These are phyloP conservation scores for Brevimyrus niger DNA, from an alignment of 2,113 vertebrate species.

Conservation along the genomic window DNA sequence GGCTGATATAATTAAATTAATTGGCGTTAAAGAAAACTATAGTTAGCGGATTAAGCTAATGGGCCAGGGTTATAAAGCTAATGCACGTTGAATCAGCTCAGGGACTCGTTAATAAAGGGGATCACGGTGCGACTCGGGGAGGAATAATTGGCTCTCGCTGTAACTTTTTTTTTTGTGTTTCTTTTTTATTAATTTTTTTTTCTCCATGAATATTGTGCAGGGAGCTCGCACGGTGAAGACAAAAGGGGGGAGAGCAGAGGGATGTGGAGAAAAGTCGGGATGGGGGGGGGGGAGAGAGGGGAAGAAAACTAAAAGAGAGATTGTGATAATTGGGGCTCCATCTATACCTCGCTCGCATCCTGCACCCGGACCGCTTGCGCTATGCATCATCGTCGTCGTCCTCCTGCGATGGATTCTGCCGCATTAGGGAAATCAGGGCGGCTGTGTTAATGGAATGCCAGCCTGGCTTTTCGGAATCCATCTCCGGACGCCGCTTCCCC, in stretches of 20 bases:
- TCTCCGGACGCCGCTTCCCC: background rate
- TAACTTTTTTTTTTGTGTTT: background rate
- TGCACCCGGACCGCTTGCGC: background rate
- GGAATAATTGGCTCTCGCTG: slow-evolving; percentile 4
- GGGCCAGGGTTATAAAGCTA: slow-evolving; percentile 5
- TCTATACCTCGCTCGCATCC: background rate
- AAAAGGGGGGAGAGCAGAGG: background rate
- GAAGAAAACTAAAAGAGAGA: background rate
- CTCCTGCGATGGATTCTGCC: background rate
- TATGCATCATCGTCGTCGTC: background rate
- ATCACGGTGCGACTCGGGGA: background rate
- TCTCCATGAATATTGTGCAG: background rate
- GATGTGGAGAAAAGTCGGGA: background rate
- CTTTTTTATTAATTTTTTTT: background rate
- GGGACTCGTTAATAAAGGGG: background rate
- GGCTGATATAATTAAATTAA: slow-evolving; percentile 5
- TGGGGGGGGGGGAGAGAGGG: background rate
- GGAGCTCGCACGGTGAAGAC: background rate
- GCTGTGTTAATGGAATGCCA: background rate
- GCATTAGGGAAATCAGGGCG: background rate
- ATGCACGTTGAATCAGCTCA: background rate
- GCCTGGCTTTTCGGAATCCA: background rate
- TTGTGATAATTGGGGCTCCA: background rate
- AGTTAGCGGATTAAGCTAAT: slow-evolving; percentile 8
- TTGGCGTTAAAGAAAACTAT: slow-evolving; percentile 1